phyloP scores from a whole-genome alignment of 92 coral and sea anemone genomes.

The Heliopora coerulea region DNA sequence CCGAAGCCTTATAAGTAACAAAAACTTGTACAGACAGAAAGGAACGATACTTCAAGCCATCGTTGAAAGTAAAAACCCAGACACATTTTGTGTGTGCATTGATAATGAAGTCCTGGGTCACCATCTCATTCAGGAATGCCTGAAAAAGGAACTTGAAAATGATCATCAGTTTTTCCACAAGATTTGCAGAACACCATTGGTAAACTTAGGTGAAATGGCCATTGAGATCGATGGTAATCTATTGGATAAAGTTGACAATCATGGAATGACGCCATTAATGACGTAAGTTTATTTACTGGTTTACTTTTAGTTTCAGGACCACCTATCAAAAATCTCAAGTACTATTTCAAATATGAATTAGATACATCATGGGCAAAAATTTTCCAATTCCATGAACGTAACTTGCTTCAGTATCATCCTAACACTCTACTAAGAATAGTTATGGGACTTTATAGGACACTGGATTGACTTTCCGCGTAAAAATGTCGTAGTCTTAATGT shows the following conservation, averaged over 20 bases:
- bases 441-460: no score
- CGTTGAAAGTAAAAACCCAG: conserved; percentile 9
- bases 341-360: no score
- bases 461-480: no score
- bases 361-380: no score
- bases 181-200: conserved; percentile 15
- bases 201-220: conserved; percentile 8
- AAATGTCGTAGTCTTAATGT: no score
- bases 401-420: no score
- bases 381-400: no score
- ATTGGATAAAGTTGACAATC: background rate
- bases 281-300: no score
- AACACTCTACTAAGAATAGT: no score
- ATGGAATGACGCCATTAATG: conserved; percentile 27
- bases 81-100: background rate
- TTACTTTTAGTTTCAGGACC: no score
- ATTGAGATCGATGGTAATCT: background rate
- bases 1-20: background rate
- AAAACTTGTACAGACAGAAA: background rate
- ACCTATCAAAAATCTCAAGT: no score
- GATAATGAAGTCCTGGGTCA: background rate
- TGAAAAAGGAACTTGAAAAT: background rate
- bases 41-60: conserved; percentile 27
- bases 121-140: conserved; percentile 2
- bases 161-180: background rate